A percentile compares a stretch with the other conserved stretches of the same genome.
phyloP scores from a whole-genome alignment of 1,140 invertebrate species.

The Pentalonia nigronervosa region DNA sequence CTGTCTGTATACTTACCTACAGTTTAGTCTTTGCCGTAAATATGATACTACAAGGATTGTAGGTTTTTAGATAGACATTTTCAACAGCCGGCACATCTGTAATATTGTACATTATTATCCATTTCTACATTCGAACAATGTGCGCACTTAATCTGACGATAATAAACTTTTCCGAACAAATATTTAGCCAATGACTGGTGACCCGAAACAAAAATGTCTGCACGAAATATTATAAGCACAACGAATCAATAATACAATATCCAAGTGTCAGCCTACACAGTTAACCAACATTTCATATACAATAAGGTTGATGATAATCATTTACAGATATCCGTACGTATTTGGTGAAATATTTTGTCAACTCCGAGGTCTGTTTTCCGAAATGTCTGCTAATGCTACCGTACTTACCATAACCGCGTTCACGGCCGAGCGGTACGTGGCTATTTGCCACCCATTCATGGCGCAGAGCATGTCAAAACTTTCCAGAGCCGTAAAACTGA shows the following conservation, averaged over 20 bases:
- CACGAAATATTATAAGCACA: neutral
- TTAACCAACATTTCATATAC: neutral
- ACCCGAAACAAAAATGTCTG: neutral
- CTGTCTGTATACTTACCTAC: neutral
- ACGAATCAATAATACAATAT: neutral
- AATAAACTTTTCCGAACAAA: neutral
- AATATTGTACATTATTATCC: neutral
- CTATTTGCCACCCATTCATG: conserved; percentile 80
- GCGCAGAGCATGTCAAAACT: conserved; percentile 81
- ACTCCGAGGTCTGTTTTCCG: conserved; percentile 81
- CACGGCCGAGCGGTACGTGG: conserved; percentile 84
- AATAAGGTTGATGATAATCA: neutral
- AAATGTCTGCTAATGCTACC: conserved; percentile 89
- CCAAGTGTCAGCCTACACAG: neutral
- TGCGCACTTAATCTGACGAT: neutral
- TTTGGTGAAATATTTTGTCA: conserved; percentile 89
- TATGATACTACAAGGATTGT: neutral
- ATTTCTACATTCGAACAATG: neutral
- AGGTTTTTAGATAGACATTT: no score
- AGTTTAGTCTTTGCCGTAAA: neutral
- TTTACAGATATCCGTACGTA: conserved; percentile 77
- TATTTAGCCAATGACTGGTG: neutral
- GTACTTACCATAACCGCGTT: conserved; percentile 91
- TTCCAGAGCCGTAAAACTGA: conserved; percentile 75
- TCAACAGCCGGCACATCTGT: neutral